Evolutionary conservation across 2,888 invertebrate genomes (phyloP), one percentile per base, ranked within the genome.

Genomic region (Monopis laevigella): DNA sequence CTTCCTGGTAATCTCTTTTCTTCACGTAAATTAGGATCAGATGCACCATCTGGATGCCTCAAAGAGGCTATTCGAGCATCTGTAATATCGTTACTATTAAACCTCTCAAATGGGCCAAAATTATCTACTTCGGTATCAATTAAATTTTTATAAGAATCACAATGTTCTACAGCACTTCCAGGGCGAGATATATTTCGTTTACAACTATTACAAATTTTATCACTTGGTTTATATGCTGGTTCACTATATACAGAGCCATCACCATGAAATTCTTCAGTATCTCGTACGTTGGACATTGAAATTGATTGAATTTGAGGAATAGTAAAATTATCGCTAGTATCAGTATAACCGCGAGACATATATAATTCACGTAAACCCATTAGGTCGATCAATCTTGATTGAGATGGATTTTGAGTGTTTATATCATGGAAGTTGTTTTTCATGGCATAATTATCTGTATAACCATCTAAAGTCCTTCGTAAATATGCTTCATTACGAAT

Each of bases 21-120:
- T 63, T 89, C 89, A 43, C 87, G 84, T 54, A 96, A 82, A 75
- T 94, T 93, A 12, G 95, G 95, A 82, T 96, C 95, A 16, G 95
- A 96, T 39, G 96, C 94, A 35, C 95, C 95, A 56, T 96, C 96
- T 3, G 95, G 95, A 74, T 93, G 92, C 48, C 93, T 84, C 40
- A 94, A 66, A 45, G 89, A 88, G 24, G 92, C 90, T 58, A 87
- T 85, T 49, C 86, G 82, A 10, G 78, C 71, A 48, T 81, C 80
- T 39, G 80, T 71, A 42, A 75, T 73, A 41, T 85, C 84, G 45
- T 80, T 77, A 11, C 72, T 70, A 42, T 70, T 58, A 69, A 89
- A 84, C 65, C 89, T 80, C 67, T 90, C 82, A 60, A 86, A 85
- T 59, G 90, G 84, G n/a, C 84, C 80, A 39, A 67, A 82, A 18